Evolutionary conservation across 2,888 invertebrate genomes (phyloP), one percentile per base, ranked within the genome.

Genomic region (Acleris holmiana): DNA sequence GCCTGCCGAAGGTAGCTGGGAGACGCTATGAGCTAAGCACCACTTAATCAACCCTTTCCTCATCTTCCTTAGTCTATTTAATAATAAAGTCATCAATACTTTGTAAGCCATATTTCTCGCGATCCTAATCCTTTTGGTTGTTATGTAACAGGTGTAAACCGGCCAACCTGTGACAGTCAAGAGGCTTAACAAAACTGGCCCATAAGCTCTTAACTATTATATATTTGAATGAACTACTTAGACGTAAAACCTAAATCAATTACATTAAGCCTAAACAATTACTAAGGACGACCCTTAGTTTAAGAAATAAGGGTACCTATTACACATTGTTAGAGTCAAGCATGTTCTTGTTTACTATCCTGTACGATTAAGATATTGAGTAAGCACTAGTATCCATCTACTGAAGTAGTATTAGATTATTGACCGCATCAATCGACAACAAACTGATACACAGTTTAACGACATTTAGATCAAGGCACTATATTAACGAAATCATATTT

Each of bases 301-400:
- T 40, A 66, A 66, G 50, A 53, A 55, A 56, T 66, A 56, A n/a
- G n/a, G n/a, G n/a, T n/a, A n/a, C n/a, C n/a, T 66, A 61, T 29
- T 61, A 50, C 66, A 50, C 56, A 64, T 44, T 64, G 47, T 53
- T 53, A 48, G 63, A 19, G 51, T 40, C 51, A 50, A 47, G 57
- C 46, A 51, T 57, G 57, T 58, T 29, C 29, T 29, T 29, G 29
- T 8, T 29, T 8, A 29, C 29, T 29, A 29, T 29, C 8, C 29
- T 29, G 8, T 2, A 29, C 0, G 29, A 29, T n/a, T n/a, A n/a
- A n/a, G n/a, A n/a, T n/a, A n/a, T n/a, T n/a, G n/a, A n/a, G n/a
- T n/a, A n/a, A n/a, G n/a, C n/a, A n/a, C n/a, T n/a, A n/a, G n/a
- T n/a, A n/a, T n/a, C n/a, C n/a, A n/a, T n/a, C n/a, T n/a, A n/a